Evolutionary conservation across 2,888 invertebrate species (phyloP).

Genomic region (Caenorhabditis panamensis): DNA sequence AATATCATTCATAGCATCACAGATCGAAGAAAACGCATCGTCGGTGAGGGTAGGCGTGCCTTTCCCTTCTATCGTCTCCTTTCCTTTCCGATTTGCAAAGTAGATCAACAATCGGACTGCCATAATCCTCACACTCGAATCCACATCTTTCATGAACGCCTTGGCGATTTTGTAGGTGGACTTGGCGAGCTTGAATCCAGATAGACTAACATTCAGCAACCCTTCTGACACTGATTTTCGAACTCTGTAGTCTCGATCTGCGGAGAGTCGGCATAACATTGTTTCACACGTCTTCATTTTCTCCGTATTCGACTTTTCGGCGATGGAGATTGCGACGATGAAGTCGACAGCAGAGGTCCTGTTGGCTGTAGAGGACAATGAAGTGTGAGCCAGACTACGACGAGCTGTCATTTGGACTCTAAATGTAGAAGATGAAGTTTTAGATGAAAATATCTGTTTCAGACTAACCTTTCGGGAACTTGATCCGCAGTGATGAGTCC

Average conservation of each 20-base stretch:
- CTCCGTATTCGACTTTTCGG: not conserved
- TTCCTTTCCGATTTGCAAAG: constrained; percentile 40
- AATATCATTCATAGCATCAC: constrained; percentile 93
- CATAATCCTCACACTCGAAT: constrained; percentile 61
- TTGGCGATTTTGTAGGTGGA: constrained; percentile 40
- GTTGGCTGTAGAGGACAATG: constrained; percentile 15
- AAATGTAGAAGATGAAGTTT: not conserved
- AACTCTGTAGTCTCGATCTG: constrained; percentile 68
- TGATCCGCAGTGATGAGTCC: not conserved
- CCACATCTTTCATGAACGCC: constrained; percentile 59
- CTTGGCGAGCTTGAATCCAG: constrained; percentile 3
- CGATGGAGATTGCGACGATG: constrained; percentile 16
- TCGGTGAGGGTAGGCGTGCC: constrained; percentile 83
- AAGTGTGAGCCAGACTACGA: constrained; percentile 20
- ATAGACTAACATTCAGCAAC: constrained; percentile 14
- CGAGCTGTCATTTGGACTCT: constrained; percentile 34
- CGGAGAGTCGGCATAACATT: constrained; percentile 26
- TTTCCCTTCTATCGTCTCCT: constrained; percentile 1
- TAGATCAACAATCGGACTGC: constrained; percentile 63
- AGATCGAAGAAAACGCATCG: constrained; percentile 96
- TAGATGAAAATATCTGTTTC: not conserved
- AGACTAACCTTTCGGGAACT: constrained; percentile 46
- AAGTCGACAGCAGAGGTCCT: constrained; percentile 37
- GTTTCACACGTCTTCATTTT: constrained; percentile 30
- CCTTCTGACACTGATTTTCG: constrained; percentile 64